Base-by-base conservation (phyloP, 2,113 vertebrate species). In the Neodon shergylaensis region DNA sequence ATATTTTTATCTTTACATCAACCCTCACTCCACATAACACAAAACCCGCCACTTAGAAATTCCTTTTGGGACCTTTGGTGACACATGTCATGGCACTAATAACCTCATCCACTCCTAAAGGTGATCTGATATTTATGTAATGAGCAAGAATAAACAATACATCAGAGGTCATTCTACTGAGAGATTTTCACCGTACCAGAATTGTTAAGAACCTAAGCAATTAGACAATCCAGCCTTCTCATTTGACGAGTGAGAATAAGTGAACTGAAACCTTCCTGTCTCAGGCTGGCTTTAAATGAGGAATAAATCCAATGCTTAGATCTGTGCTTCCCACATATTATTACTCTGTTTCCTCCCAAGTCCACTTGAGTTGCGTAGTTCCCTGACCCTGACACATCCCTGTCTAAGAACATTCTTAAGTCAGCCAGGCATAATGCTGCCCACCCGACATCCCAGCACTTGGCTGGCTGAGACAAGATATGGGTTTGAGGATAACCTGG, bases 21-120 rank as follows among this genome's bases (percentile, higher is more conserved):
- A 58, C 22, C 84, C 96, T 98, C 95, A 0, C n/a, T 97, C 97
- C 9, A 0, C 3, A 22, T 98, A 89, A 94, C 98, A 89, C 92
- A 97, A 95, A 98, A 92, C 97, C 95, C 88, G 83, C 92, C 92
- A 63, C 96, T 31, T 90, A 44, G 88, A 94, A 28, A 0, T 65
- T 91, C 95, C 97, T 97, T n/a, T 13, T 0, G 1, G 49, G 70
- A 95, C 58, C 63, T 95, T 90, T 24, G 86, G 54, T n/a, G 58
- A 94, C 1, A 10, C 31, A 28, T 36, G 1, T 21, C 42, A 47
- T 76, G 77, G 84, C 47, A 44, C 5, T 33, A 39, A 33, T 74
- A 33, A 82, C 63, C 84, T 94, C 28, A 93, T 26, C 49, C 66
- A 78, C 76, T 83, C 65, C 54, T 88, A 76, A 88, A 85, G 7